Base-by-base conservation (phyloP, 2,797 vertebrate genomes). In the Fringilla coelebs region DNA sequence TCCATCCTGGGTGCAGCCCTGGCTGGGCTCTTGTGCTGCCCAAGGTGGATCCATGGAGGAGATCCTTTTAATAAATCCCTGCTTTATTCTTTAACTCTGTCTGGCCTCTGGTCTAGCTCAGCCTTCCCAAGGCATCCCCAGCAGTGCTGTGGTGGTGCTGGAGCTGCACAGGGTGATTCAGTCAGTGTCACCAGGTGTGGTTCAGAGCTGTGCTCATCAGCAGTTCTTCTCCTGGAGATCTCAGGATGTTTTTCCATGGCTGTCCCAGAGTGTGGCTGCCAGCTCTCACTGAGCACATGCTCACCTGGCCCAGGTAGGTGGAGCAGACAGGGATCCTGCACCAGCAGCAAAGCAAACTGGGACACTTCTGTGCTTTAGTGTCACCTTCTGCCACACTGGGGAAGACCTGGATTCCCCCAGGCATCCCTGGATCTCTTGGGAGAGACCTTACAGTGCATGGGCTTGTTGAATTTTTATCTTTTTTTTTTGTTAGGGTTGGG, bases 231-330 rank as follows among this genome's bases (percentile, higher is more conserved):
- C 34, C 43, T 45, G 48, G 24, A 28, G 6, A 13, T 28, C 25
- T 71, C 15, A 1, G 72, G 51, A 17, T 54, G 36, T 10, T 7
- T 40, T 75, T 46, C 87, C 16, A 0, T 45, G 20, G 2, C 52
- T 46, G 0, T 36, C 38, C 3, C 7, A 17, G 18, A 43, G n/a
- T 0, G 0, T 48, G 60, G 51, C 46, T 72, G 38, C 55, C 1
- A 0, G 51, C 1, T 1, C 36, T 54, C 41, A 26, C 40, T 0
- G 0, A 63, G 80, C 54, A 16, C n/a, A 13, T 0, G 2, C 34
- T 85, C 9, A 2, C 48, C 13, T 3, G 3, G 38, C 17, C 54
- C 55, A n/a, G 66, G 32, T 36, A 38, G 34, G 21, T 8, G 38
- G 52, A 74, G 49, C 78, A 62, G 57, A 7, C 14, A 5, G 13